Evolutionary conservation across 2,888 invertebrate genomes (phyloP), one percentile per base, ranked within the genome.

Genomic region (Tachina grossa): DNA sequence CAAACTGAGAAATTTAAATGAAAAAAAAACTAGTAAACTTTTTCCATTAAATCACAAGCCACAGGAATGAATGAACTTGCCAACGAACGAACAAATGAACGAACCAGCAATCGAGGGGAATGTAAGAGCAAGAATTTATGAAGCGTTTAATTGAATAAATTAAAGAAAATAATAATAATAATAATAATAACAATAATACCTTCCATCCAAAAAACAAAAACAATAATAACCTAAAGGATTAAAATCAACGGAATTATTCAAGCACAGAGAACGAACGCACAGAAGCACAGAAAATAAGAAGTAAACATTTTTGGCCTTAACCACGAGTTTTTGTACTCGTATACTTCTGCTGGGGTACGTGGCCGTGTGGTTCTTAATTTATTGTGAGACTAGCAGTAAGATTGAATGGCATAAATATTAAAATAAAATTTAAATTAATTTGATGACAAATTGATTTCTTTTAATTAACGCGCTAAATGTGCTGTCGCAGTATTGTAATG

Each of bases 111-210:
- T 88, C 39, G 41, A 51, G 53, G 2, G 39, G 39, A 19, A 47
- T 31, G 88, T 89, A 89, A 90, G 89, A 90, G 89, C 89, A 90
- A 91, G 91, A 91, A 91, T 91, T 91, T 91, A 91, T 91, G 91
- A 91, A 91, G 90, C 91, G 91, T 91, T 91, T 91, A 91, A 91
- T 91, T 91, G 91, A 91, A 91, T 91, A 90, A 91, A 91, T 91
- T 91, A 90, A 91, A 90, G 89, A 90, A 91, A 90, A 89, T 90
- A 91, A 91, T 90, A 90, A 83, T 90, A 91, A 91, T 90, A 90
- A 83, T 90, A 90, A 83, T 68, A 78, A 75, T 78, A 82, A 31
- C 31, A 31, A 75, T 75, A 83, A 72, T 69, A 84, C 83, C 83
- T 83, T 72, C 66, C 68, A 49, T 49, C 14, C 39, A 72, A 61